Evolutionary conservation across 2,113 vertebrate species (phyloP), one percentile per base, ranked within the genome.

Genomic region (Holacanthus passer): DNA sequence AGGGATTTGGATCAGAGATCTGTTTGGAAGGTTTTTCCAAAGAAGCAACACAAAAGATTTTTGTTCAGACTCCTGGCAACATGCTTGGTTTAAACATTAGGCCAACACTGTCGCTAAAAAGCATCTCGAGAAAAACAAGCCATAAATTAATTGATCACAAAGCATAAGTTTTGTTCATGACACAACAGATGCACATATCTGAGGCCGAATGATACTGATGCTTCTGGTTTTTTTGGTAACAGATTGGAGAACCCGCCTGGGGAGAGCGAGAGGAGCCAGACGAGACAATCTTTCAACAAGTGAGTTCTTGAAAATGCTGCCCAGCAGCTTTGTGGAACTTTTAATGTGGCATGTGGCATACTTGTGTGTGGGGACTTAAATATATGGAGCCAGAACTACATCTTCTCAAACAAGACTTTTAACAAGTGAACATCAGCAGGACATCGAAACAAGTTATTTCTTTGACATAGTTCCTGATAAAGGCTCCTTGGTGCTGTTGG

Each of bases 221-320:
- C 69, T 22, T 47, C 8, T 55, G 22, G 43, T 60, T 4, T 24
- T 82, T 31, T 4, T 66, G 31, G 48, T 47, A 53, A 8, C 86
- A 95, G 95, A 82, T 76, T 95, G 85, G 93, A 92, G 75, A 68
- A 93, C 41, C 95, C 93, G 31, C 94, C 95, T 0, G 94, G 94
- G n/a, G 91, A 91, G 10, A 83, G 43, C 12, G 89, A 79, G 60
- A 68, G n/a, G 66, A 93, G 94, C 78, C 89, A 84, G 32, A 93
- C 27, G 0, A 93, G 94, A 60, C 93, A 94, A 58, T 83, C 90
- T 59, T 96, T 96, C 87, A 93, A 95, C 90, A 94, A 82, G 95
- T 96, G 79, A 92, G 94, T 48, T 65, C 82, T 43, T 55, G 3
- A 74, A 73, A 69, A 67, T 3, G 27, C 32, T 14, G 14, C 19